A percentile compares a stretch with the other conserved stretches of the same genome.
phyloP scores from a whole-genome alignment of 92 coral and sea anemone species.

The Porites rus region DNA sequence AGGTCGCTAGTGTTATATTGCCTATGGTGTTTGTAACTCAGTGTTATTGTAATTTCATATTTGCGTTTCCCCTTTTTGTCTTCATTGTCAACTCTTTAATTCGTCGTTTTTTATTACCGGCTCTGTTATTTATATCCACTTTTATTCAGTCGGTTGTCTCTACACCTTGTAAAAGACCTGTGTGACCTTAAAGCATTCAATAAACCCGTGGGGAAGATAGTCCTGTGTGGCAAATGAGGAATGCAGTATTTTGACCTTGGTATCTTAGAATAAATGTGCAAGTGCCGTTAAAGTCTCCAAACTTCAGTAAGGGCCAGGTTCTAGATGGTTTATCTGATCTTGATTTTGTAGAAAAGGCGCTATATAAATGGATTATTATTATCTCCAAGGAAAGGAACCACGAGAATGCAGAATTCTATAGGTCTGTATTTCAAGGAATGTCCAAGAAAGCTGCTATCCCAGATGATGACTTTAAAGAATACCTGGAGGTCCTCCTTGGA shows the following conservation, averaged over 20 bases:
- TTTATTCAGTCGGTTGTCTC: no score
- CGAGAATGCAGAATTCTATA: slow-evolving; percentile 8
- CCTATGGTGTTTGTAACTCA: no score
- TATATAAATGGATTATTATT: no score
- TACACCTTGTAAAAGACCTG: neutral
- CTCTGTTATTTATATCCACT: neutral
- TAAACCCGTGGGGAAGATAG: neutral
- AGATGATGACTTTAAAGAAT: neutral
- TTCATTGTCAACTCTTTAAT: no score
- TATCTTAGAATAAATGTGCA: neutral
- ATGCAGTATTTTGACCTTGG: neutral
- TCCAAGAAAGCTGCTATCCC: neutral
- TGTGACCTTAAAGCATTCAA: neutral
- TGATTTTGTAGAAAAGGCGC: no score
- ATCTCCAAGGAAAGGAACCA: slow-evolving; percentile 5
- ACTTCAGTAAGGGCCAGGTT: neutral
- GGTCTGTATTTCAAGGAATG: neutral
- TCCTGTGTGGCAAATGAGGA: neutral
- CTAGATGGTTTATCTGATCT: neutral
- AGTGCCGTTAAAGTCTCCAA: no score
- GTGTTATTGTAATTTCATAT: no score
- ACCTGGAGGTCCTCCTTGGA: slow-evolving; percentile 2
- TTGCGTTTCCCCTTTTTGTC: no score
- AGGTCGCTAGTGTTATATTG: neutral
- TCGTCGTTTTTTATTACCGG: no score